phyloP scores from a whole-genome alignment of 2,113 vertebrate genomes.

The Pseudorectes ferrugineus region DNA sequence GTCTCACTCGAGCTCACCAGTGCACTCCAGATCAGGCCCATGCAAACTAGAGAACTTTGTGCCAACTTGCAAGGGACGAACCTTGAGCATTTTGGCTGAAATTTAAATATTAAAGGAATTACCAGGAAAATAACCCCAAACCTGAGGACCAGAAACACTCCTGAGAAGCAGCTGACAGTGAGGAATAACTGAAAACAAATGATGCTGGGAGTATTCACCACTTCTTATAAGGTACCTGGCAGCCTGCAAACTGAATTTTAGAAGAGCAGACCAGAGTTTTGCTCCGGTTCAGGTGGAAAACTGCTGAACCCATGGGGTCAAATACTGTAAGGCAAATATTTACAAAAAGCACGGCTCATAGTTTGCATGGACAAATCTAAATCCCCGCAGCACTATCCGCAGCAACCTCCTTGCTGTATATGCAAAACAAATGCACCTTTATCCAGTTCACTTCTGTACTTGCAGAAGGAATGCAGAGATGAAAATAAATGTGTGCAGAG shows the following conservation, averaged over 20 bases:
- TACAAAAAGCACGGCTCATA: neutral
- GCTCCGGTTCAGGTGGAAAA: neutral
- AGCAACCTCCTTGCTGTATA: neutral
- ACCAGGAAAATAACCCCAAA: neutral
- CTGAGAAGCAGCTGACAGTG: neutral
- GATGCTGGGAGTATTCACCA: neutral
- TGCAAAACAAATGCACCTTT: constrained; percentile 42
- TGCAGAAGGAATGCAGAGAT: constrained; percentile 22
- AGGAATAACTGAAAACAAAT: neutral
- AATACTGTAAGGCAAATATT: neutral
- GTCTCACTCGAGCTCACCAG: neutral
- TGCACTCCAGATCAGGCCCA: neutral
- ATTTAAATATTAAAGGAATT: neutral
- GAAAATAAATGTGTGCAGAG: constrained; percentile 42
- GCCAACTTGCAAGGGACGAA: neutral
- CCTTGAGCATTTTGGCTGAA: neutral
- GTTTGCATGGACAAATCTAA: neutral
- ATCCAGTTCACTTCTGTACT: constrained; percentile 26
- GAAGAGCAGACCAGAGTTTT: neutral
- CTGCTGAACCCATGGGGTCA: neutral
- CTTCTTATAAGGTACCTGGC: neutral
- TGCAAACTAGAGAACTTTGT: neutral
- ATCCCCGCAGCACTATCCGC: neutral
- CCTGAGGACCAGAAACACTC: neutral
- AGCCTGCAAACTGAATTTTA: neutral